Conservation (phyloP, 2,888 invertebrate genomes). For the Drosophila lacicola region DNA sequence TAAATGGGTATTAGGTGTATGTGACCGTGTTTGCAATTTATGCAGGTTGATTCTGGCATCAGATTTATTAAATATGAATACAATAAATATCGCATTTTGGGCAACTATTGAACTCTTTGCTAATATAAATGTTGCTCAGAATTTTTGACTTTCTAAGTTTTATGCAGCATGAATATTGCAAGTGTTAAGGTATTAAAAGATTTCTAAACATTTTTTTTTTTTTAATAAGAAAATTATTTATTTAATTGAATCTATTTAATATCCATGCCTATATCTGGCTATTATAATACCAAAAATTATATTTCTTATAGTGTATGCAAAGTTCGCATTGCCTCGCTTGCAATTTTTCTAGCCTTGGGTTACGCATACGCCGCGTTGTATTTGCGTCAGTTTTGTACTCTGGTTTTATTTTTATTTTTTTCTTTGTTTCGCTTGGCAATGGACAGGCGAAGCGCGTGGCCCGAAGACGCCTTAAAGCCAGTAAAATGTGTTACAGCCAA, state of each 20-base stretch:
- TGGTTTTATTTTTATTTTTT: neutral
- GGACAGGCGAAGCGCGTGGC: neutral
- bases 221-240: too few relatives aligned
- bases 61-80: neutral
- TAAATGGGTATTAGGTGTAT: slow-evolving; percentile 14
- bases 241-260: too few relatives aligned
- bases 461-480: slow-evolving; percentile 28
- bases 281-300: too few relatives aligned
- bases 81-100: neutral
- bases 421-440: neutral
- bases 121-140: too few relatives aligned
- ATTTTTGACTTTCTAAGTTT: too few relatives aligned
- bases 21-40: slow-evolving; percentile 6
- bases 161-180: too few relatives aligned
- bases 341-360: slow-evolving; percentile 17
- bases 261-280: too few relatives aligned
- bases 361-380: slow-evolving; percentile 53
- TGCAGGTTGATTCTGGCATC: neutral
- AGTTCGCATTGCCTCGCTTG: neutral
- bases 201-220: too few relatives aligned
- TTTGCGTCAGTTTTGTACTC: slow-evolving; percentile 4
- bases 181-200: too few relatives aligned
- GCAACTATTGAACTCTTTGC: neutral
- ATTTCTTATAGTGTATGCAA: slow-evolving; percentile 5
- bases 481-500: slow-evolving; percentile 32